Evolutionary conservation across 2,113 vertebrate genomes (phyloP).

Genomic region (Mirza zaza): DNA sequence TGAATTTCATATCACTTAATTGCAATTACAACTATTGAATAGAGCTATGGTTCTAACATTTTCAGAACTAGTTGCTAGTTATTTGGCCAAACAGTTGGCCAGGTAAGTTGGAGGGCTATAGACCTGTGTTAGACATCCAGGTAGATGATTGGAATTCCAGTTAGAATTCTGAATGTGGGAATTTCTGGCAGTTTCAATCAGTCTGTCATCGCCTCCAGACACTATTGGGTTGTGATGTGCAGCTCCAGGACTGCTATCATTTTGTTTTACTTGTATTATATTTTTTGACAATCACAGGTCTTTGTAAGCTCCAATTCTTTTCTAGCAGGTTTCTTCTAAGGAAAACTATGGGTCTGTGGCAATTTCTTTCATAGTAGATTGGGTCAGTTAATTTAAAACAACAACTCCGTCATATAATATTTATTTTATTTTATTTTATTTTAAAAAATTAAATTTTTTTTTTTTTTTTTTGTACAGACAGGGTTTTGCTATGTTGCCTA

Average conservation of each 20-base stretch:
- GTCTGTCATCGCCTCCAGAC: not conserved
- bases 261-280: constrained; percentile 10
- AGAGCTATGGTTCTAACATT: not conserved
- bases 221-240: not conserved
- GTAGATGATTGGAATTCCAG: not conserved
- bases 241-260: not conserved
- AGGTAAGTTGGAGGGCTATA: not conserved
- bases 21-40: not conserved
- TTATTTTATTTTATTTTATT: too few species aligned
- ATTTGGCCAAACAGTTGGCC: not conserved
- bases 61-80: not conserved
- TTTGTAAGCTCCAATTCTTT: not conserved
- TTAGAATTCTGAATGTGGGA: not conserved
- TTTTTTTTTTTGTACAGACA: too few species aligned
- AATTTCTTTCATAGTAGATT: constrained; percentile 14
- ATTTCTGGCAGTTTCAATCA: not conserved
- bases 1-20: constrained; percentile 3
- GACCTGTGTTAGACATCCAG: not conserved
- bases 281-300: not conserved
- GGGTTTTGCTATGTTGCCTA: too few species aligned
- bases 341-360: not conserved
- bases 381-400: constrained; percentile 7
- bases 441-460: not conserved
- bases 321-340: not conserved
- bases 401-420: not conserved